Evolutionary conservation across 2,888 invertebrate genomes (phyloP).

Genomic region (Strigamia maritima): DNA sequence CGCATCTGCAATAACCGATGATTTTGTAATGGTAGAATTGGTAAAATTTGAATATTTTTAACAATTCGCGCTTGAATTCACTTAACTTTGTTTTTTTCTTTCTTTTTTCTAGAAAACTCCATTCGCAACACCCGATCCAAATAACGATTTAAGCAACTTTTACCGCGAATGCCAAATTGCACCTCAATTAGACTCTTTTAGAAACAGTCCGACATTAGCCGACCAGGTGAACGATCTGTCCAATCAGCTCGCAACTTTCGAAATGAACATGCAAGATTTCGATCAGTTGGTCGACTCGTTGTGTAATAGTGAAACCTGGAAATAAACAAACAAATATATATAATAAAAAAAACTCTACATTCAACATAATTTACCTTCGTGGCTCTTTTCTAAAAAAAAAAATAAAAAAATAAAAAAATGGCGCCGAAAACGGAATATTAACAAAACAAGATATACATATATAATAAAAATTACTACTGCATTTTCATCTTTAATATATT

Average conservation of each 20-base stretch:
- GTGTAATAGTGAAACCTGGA: constrained; percentile 42
- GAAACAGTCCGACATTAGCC: constrained; percentile 56
- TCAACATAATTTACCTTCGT: not conserved
- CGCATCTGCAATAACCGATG: constrained; percentile 60
- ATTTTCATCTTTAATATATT: not conserved
- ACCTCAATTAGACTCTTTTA: constrained; percentile 59
- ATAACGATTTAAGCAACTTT: constrained; percentile 72
- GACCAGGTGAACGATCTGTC: constrained; percentile 64
- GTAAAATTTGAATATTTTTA: constrained; percentile 56
- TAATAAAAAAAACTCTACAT: not conserved
- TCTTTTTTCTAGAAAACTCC: constrained; percentile 68
- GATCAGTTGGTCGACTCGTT: constrained; percentile 72
- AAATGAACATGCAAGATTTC: constrained; percentile 70
- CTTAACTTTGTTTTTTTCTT: not conserved
- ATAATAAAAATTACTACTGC: not conserved
- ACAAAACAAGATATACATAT: not conserved
- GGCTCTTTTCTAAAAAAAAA: not conserved
- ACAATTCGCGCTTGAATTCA: not conserved
- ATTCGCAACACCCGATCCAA: constrained; percentile 67
- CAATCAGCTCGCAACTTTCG: constrained; percentile 69
- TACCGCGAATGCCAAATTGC: constrained; percentile 76
- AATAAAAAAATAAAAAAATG: too few species aligned
- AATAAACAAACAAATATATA: constrained; percentile 29
- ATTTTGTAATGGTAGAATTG: constrained; percentile 70
- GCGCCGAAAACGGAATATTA: not conserved